phyloP scores from a whole-genome alignment of 2,797 vertebrate species.

The Coranthus polyacanthus region DNA sequence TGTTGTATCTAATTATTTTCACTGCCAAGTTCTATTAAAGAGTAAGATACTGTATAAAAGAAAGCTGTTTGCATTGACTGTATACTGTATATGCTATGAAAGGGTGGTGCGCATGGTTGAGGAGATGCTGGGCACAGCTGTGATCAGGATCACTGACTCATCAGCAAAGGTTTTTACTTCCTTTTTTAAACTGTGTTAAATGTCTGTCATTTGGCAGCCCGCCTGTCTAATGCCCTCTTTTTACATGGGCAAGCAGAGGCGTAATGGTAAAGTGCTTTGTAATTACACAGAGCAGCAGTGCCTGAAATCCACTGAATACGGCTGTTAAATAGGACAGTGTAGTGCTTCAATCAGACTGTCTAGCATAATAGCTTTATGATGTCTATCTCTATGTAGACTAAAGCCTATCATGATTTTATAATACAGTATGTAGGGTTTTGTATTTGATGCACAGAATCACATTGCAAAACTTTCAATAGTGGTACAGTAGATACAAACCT shows the following conservation, averaged over 20 bases:
- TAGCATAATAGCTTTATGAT: conserved; percentile 3
- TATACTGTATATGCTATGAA: not conserved
- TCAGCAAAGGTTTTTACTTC: conserved; percentile 15
- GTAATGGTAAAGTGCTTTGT: conserved; percentile 67
- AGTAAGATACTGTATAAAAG: conserved; percentile 14
- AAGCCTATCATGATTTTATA: conserved; percentile 2
- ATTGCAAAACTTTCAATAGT: not conserved
- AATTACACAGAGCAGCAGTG: conserved; percentile 67
- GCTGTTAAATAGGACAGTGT: conserved; percentile 32
- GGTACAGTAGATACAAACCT: not conserved
- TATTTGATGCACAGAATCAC: not conserved
- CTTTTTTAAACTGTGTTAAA: conserved; percentile 54
- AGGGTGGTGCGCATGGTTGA: conserved; percentile 24
- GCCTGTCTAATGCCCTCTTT: conserved; percentile 62
- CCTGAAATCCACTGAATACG: conserved; percentile 53
- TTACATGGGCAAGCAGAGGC: conserved; percentile 58
- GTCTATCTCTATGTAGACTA: not conserved
- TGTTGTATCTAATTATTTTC: conserved; percentile 36
- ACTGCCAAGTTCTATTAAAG: conserved; percentile 14
- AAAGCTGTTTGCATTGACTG: conserved; percentile 16
- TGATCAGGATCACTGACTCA: conserved; percentile 46
- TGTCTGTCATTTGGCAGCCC: conserved; percentile 65
- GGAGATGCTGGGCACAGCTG: conserved; percentile 40
- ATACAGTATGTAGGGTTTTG: not conserved
- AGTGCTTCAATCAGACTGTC: conserved; percentile 28